Conservation (phyloP, 1,140 invertebrate genomes). For the Drosophila burlai region DNA sequence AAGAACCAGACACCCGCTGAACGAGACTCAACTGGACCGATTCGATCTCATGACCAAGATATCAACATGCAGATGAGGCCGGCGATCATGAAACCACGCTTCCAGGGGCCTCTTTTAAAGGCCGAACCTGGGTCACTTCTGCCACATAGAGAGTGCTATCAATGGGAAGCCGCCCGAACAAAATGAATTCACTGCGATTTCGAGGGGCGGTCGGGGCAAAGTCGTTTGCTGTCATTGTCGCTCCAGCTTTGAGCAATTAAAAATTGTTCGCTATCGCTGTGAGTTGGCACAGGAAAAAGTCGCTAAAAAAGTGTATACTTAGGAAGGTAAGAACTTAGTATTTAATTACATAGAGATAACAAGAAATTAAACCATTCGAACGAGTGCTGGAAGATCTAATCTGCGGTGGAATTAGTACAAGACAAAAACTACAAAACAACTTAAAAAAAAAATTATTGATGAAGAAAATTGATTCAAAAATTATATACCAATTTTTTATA, state of each 20-base stretch:
- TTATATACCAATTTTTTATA: no score
- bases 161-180: slow-evolving; percentile 69
- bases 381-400: accelerated
- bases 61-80: slow-evolving; percentile 77
- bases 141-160: slow-evolving; percentile 42
- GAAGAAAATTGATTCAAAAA: no score
- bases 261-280: slow-evolving; percentile 47
- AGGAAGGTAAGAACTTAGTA: background rate
- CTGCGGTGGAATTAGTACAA: background rate
- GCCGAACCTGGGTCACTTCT: slow-evolving; percentile 46
- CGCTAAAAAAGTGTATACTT: background rate
- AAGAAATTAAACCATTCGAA: background rate
- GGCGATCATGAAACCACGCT: slow-evolving; percentile 52
- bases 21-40: slow-evolving; percentile 58
- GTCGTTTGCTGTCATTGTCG: slow-evolving; percentile 57
- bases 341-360: background rate
- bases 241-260: slow-evolving; percentile 79
- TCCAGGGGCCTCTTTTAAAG: background rate
- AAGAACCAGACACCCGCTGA: slow-evolving; percentile 81
- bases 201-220: slow-evolving; percentile 12
- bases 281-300: slow-evolving; percentile 34
- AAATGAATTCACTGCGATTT: slow-evolving; percentile 80
- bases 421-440: no score
- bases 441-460: no score
- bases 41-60: slow-evolving; percentile 71